These are phyloP conservation scores for Spea multiplicata DNA, from an alignment of 2,113 vertebrate species.

Conservation along the genomic window DNA sequence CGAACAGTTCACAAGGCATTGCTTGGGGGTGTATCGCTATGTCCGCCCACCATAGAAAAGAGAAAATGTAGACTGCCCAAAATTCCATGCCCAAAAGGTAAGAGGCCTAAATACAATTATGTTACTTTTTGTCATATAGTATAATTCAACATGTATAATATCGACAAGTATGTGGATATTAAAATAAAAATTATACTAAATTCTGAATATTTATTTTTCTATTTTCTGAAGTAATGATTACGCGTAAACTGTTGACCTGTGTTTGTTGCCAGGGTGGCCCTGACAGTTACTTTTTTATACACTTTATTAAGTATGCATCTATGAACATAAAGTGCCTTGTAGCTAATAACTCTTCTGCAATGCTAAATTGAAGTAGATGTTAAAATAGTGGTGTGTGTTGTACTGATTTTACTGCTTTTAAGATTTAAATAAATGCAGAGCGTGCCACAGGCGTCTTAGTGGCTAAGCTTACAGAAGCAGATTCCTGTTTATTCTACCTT, in stretches of 20 bases:
- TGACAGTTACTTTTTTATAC: no score
- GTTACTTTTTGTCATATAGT: background rate
- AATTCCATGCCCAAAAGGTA: constrained; percentile 80
- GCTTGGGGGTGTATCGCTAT: constrained; percentile 65
- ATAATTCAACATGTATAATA: no score
- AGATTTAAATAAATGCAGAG: constrained; percentile 17
- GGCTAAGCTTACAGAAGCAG: constrained; percentile 29
- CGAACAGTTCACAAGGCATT: constrained; percentile 73
- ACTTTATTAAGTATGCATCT: no score
- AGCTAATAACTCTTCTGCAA: no score
- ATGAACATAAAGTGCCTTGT: no score
- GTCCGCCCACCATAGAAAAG: constrained; percentile 74
- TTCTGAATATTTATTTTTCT: no score
- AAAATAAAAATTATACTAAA: no score
- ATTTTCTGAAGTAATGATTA: no score
- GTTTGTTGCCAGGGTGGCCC: no score
- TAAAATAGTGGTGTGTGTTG: constrained; percentile 4
- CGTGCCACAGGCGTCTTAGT: constrained; percentile 36
- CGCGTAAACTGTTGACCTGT: no score
- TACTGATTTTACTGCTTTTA: constrained; percentile 1
- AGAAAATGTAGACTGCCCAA: constrained; percentile 79
- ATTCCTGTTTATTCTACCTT: constrained; percentile 45
- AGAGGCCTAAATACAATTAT: background rate
- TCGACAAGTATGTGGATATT: no score
- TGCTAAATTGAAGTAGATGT: no score